A percentile compares a stretch with the other conserved stretches of the same genome.
Conservation (phyloP, 2,797 vertebrate species). For the Petrocephalus schoutedeni region DNA sequence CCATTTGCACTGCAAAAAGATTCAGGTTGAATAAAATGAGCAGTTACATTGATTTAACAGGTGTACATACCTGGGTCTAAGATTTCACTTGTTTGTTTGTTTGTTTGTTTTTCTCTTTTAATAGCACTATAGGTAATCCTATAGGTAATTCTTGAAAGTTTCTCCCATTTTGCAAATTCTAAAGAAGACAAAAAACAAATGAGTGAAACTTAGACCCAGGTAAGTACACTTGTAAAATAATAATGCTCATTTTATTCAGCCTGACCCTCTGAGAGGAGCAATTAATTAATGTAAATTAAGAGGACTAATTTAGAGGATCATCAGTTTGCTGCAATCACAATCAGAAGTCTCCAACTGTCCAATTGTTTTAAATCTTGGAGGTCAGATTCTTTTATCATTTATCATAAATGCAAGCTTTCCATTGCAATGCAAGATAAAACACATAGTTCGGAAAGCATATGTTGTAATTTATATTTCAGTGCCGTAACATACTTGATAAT, state of each 20-base stretch:
- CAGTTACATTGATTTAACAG: neutral
- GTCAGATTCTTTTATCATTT: neutral
- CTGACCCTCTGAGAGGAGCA: neutral
- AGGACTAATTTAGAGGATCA: too few relatives aligned
- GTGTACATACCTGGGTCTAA: neutral
- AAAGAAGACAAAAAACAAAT: neutral
- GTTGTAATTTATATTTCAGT: neutral
- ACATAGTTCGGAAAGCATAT: neutral
- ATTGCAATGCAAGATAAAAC: neutral
- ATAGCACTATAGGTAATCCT: neutral
- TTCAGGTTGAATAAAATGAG: neutral
- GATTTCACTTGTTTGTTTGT: neutral
- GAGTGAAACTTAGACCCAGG: neutral
- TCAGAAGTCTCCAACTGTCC: neutral
- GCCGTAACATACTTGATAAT: neutral
- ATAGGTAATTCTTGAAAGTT: neutral
- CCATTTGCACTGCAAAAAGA: neutral
- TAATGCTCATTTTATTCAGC: neutral
- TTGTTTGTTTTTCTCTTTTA: neutral
- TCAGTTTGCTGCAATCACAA: neutral
- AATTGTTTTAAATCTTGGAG: neutral
- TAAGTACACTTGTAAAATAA: too few relatives aligned
- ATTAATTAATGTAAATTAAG: neutral
- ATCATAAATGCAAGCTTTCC: neutral
- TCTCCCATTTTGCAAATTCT: too few relatives aligned